A percentile compares a stretch with the other conserved stretches of the same genome.
phyloP scores from a whole-genome alignment of 2,888 invertebrate species.

The Ariolimax columbianus region DNA sequence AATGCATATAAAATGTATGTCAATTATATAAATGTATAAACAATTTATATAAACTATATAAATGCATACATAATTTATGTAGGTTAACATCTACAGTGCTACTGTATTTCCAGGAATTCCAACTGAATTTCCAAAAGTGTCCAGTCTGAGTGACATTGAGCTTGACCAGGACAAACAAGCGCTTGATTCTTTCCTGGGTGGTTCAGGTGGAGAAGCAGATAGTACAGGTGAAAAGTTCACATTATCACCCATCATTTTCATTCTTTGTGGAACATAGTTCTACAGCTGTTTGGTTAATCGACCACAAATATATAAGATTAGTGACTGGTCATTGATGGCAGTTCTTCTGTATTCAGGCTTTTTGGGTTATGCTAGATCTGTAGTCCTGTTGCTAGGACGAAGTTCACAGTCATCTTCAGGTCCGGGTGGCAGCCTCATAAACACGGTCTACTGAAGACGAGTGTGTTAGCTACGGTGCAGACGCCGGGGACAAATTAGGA shows the following conservation, averaged over 20 bases:
- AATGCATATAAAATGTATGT: background rate
- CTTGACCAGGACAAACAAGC: constrained; percentile 66
- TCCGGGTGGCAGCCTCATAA: too few species aligned
- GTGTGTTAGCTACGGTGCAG: too few species aligned
- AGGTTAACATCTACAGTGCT: background rate
- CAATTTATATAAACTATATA: background rate
- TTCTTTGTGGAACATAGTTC: background rate
- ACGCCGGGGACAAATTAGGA: too few species aligned
- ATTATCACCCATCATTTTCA: background rate
- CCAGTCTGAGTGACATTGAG: constrained; percentile 65
- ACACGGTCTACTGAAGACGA: too few species aligned
- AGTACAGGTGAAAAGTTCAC: background rate
- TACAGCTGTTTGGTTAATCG: too few species aligned
- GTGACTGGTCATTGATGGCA: too few species aligned
- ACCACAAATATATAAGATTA: too few species aligned
- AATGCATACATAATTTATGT: background rate
- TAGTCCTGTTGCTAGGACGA: too few species aligned
- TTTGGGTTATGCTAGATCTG: too few species aligned
- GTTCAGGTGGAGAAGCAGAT: constrained; percentile 10
- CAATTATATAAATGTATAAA: background rate
- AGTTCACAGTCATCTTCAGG: too few species aligned
- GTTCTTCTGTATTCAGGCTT: too few species aligned
- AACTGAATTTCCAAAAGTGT: constrained; percentile 57
- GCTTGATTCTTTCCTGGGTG: constrained; percentile 59
- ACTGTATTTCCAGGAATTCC: constrained; percentile 26